Percentiles rank a stretch among this genome's conserved stretches.
Evolutionary conservation across 1,140 invertebrate species (phyloP).

Genomic region (Cyclargus thomasi): DNA sequence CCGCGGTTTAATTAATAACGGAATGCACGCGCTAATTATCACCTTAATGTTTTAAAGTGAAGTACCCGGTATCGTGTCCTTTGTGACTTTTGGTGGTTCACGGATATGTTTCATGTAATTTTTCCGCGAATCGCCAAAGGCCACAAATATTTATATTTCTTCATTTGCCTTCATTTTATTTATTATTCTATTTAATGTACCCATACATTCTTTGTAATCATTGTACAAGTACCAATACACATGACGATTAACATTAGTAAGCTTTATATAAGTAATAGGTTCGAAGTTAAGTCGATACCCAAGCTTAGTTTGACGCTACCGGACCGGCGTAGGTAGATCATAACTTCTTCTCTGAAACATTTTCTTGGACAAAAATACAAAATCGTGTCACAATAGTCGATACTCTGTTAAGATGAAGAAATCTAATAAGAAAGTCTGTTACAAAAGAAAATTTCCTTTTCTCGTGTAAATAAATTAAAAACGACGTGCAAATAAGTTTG

Average conservation of each 20-base stretch:
- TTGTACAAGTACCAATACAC: no score
- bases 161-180: not conserved
- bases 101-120: not conserved
- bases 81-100: not conserved
- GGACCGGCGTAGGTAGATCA: no score
- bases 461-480: slow-evolving; percentile 50
- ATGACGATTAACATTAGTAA: no score
- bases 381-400: not conserved
- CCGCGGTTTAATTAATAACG: not conserved
- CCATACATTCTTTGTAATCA: no score
- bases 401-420: not conserved
- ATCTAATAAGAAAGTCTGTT: not conserved
- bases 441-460: slow-evolving; percentile 28
- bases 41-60: not conserved
- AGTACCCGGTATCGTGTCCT: not conserved
- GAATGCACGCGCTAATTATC: not conserved
- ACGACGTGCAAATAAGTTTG: slow-evolving; percentile 49
- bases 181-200: no score
- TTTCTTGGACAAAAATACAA: not conserved
- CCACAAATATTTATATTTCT: not conserved
- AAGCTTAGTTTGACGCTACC: no score
- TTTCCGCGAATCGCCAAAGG: no score
- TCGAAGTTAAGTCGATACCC: no score
- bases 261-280: no score
- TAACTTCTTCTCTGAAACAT: no score